These are phyloP conservation scores for Metopolophium dirhodum DNA, from an alignment of 1,140 invertebrate genomes.

Conservation along the genomic window DNA sequence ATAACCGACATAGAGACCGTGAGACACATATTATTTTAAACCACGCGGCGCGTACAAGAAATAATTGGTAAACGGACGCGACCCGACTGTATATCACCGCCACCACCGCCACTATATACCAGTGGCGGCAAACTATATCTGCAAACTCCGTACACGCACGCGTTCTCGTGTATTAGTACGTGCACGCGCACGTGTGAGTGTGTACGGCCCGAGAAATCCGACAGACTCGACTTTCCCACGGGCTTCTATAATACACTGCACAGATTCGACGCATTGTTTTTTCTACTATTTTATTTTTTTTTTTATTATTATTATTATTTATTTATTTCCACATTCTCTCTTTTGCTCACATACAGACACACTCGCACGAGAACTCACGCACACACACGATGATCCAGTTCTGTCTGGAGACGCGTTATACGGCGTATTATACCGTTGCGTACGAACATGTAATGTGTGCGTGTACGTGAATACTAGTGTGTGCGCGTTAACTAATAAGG, in stretches of 20 bases:
- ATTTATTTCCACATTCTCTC: constrained; percentile 36
- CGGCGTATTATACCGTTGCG: constrained; percentile 7
- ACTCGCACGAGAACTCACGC: background rate
- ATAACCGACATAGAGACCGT: background rate
- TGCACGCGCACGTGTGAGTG: background rate
- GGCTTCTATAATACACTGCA: background rate
- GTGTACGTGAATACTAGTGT: background rate
- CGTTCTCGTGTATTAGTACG: constrained; percentile 1
- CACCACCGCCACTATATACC: background rate
- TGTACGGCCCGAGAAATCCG: constrained; percentile 17
- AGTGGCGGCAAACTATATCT: constrained; percentile 12
- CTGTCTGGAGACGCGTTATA: constrained; percentile 29
- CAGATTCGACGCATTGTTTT: constrained; percentile 5
- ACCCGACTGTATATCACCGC: constrained; percentile 35
- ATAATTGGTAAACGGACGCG: constrained; percentile 53
- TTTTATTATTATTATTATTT: constrained; percentile 26
- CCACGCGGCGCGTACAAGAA: constrained; percentile 9
- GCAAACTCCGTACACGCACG: constrained; percentile 38
- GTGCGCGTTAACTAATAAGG: constrained; percentile 37
- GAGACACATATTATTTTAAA: background rate
- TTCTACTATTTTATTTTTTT: background rate
- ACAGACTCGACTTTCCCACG: constrained; percentile 49
- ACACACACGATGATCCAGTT: constrained; percentile 47
- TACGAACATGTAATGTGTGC: background rate
- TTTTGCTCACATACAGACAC: constrained; percentile 18